phyloP scores from a whole-genome alignment of 2,888 invertebrate species.

The Galerucella calmariensis region DNA sequence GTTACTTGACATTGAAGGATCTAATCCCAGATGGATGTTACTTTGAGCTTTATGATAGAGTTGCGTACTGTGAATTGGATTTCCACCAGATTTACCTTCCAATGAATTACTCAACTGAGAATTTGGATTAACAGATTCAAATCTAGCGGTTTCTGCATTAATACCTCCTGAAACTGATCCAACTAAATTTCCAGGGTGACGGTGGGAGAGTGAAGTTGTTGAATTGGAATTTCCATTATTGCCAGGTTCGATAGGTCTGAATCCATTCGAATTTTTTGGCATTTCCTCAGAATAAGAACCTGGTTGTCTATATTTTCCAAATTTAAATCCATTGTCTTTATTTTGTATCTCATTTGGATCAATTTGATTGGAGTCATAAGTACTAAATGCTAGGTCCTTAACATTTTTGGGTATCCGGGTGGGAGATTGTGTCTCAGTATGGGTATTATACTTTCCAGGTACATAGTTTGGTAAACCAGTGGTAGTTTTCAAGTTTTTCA shows the following conservation, averaged over 20 bases:
- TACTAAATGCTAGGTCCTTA: slow-evolving; percentile 52
- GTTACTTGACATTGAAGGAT: neutral
- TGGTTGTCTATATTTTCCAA: slow-evolving; percentile 33
- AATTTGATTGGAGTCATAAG: slow-evolving; percentile 41
- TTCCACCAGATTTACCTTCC: neutral
- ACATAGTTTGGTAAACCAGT: slow-evolving; percentile 48
- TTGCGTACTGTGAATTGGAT: neutral
- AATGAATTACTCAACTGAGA: neutral
- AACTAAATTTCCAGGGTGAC: neutral
- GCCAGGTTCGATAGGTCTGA: slow-evolving; percentile 29
- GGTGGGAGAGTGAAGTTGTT: neutral
- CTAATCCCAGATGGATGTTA: neutral
- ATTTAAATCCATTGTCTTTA: slow-evolving; percentile 28
- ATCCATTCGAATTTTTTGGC: slow-evolving; percentile 28
- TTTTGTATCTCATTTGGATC: slow-evolving; percentile 34
- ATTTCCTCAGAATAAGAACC: slow-evolving; percentile 32
- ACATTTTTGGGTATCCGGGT: slow-evolving; percentile 45
- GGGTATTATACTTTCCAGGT: slow-evolving; percentile 43
- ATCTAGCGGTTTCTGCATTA: neutral
- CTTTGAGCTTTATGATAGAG: neutral
- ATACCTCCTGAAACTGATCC: neutral
- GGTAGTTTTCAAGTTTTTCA: slow-evolving; percentile 25
- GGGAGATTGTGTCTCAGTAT: slow-evolving; percentile 44
- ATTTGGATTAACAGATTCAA: slow-evolving; percentile 7
- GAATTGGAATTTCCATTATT: slow-evolving; percentile 3